Evolutionary conservation across 2,113 vertebrate genomes (phyloP).

Genomic region (Nothoprocta perdicaria): DNA sequence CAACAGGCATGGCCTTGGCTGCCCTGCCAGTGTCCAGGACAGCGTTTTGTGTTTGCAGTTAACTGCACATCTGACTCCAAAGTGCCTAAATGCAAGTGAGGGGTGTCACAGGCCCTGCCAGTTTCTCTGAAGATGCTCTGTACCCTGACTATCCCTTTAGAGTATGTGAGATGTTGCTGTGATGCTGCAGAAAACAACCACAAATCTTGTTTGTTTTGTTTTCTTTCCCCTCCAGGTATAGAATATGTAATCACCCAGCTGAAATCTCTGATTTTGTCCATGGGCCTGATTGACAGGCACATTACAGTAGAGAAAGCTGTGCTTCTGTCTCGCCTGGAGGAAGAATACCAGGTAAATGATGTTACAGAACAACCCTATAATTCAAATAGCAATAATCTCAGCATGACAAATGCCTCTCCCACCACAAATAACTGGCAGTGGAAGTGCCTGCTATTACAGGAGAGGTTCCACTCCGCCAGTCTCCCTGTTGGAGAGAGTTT

Average conservation of each 20-base stretch:
- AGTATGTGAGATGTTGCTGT: background rate
- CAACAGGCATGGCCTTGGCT: background rate
- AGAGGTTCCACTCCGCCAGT: constrained; percentile 29
- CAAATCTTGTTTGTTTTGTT: constrained; percentile 26
- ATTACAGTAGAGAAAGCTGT: constrained; percentile 93
- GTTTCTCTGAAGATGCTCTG: background rate
- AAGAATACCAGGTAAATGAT: constrained; percentile 92
- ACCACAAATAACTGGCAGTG: constrained; percentile 41
- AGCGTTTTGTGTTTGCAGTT: background rate
- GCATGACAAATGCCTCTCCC: constrained; percentile 37
- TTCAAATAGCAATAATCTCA: constrained; percentile 61
- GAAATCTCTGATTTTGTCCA: constrained; percentile 91
- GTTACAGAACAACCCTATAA: constrained; percentile 35
- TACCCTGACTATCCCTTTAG: background rate
- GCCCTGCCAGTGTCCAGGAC: background rate
- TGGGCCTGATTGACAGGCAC: constrained; percentile 88
- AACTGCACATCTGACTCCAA: background rate
- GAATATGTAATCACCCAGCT: constrained; percentile 93
- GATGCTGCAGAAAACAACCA: background rate
- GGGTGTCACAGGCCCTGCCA: background rate
- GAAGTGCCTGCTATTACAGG: constrained; percentile 33
- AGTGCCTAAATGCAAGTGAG: background rate
- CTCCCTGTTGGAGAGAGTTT: background rate
- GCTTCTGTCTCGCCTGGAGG: constrained; percentile 92
- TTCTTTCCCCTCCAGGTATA: constrained; percentile 81